Percentiles rank a stretch among this genome's conserved stretches.
Evolutionary conservation across 2,888 invertebrate genomes (phyloP).

Genomic region (Drosophila pseudotalamancana): DNA sequence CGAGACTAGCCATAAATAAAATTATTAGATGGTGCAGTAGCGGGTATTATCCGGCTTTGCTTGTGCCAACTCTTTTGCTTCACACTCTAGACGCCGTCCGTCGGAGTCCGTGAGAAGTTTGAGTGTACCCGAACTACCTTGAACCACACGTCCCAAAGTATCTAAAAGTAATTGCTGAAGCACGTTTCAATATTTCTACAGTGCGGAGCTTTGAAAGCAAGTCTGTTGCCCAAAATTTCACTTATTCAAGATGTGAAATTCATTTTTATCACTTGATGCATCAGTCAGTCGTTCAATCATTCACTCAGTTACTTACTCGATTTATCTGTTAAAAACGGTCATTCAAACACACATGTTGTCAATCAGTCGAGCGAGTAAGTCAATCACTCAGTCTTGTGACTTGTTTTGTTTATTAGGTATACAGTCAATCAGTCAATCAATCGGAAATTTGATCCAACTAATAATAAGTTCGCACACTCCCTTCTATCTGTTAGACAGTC

Average conservation of each 20-base stretch:
- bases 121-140: neutral
- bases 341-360: too few species aligned
- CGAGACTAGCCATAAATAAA: slow-evolving; percentile 30
- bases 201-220: neutral
- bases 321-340: too few species aligned
- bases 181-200: slow-evolving; percentile 3
- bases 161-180: neutral
- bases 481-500: too few species aligned
- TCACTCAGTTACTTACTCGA: too few species aligned
- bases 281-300: too few species aligned
- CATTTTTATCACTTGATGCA: neutral
- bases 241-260: neutral
- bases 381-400: too few species aligned
- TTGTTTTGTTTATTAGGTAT: too few species aligned
- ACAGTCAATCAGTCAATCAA: too few species aligned
- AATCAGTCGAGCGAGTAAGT: too few species aligned
- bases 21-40: neutral
- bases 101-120: neutral
- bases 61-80: neutral
- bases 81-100: neutral
- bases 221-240: neutral
- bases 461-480: too few species aligned
- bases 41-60: slow-evolving; percentile 4
- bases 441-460: too few species aligned
- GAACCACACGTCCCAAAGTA: neutral